Evolutionary conservation across 2,888 invertebrate genomes (phyloP), one percentile per base, ranked within the genome.

Genomic region (Tricholauxania praeusta): DNA sequence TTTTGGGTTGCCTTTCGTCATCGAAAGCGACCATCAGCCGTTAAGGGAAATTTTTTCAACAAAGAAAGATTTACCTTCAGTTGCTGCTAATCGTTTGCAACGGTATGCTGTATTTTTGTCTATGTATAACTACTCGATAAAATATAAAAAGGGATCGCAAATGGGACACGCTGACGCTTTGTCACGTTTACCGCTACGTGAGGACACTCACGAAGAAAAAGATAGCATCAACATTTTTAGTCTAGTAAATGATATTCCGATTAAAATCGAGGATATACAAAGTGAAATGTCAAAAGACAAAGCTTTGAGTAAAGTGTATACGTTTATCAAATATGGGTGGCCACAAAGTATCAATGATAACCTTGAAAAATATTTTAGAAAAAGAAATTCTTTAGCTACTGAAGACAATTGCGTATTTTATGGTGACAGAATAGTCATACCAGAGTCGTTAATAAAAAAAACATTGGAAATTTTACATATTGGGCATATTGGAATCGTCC

Each of bases 301-400:
- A n/a, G 1, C 22, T 64, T n/a, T 28, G 68, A 17, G 72, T 7
- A 3, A 57, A 64, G 53, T 72, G 2, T 71, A 71, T 17, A 47
- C 69, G 32, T 72, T 32, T 71, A 64, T 75, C 10, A 15, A 12
- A 22, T n/a, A 48, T n/a, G 74, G 72, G 52, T 70, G 28, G 53
- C 66, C 48, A 70, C 59, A 60, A 66, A 53, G 4, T 2, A 19
- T 19, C 6, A 4, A n/a, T 2, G 19, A 57, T 12, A 7, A 6
- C 12, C 19, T 57, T 5, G 17, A 19, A 17, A 57, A 57, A 10
- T 57, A 10, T 57, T 57, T 12, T n/a, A n/a, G 10, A 19, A 57
- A 10, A 3, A n/a, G 57, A 19, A 19, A 17, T n/a, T 57, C 57
- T 15, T 57, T 57, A 19, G 57, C 57, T 3, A 57, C 57, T 53